phyloP scores from a whole-genome alignment of 2,888 invertebrate genomes.

The Dexiosoma caninum region DNA sequence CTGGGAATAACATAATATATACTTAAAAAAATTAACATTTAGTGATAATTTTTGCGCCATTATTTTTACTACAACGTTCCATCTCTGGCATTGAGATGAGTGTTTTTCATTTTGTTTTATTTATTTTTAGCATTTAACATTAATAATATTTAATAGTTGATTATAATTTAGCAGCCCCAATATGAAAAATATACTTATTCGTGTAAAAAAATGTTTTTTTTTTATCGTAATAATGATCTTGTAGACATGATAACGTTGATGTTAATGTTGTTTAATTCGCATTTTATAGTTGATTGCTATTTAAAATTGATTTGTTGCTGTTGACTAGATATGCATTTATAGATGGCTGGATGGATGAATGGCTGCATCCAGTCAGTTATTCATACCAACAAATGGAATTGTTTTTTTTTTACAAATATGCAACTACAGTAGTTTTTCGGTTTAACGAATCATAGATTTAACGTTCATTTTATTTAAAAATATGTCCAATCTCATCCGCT shows the following conservation, averaged over 20 bases:
- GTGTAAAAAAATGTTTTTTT: neutral
- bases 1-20: too few relatives aligned
- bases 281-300: constrained; percentile 71
- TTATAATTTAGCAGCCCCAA: constrained; percentile 56
- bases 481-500: too few relatives aligned
- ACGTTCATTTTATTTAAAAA: too few relatives aligned
- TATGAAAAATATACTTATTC: neutral
- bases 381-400: neutral
- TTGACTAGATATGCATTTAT: constrained; percentile 65
- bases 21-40: too few relatives aligned
- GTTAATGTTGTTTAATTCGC: constrained; percentile 39
- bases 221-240: constrained; percentile 43
- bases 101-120: constrained; percentile 18
- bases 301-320: constrained; percentile 74
- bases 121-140: constrained; percentile 52
- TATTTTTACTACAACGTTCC: constrained; percentile 10
- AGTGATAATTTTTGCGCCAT: too few relatives aligned
- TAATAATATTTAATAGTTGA: constrained; percentile 61
- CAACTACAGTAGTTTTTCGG: neutral
- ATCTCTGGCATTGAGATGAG: constrained; percentile 4
- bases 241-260: constrained; percentile 63
- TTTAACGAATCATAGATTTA: neutral
- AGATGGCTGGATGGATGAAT: constrained; percentile 16
- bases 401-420: neutral
- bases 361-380: constrained; percentile 10